Conservation (phyloP, 2,888 invertebrate genomes). For the Hipparchia sbordonii region DNA sequence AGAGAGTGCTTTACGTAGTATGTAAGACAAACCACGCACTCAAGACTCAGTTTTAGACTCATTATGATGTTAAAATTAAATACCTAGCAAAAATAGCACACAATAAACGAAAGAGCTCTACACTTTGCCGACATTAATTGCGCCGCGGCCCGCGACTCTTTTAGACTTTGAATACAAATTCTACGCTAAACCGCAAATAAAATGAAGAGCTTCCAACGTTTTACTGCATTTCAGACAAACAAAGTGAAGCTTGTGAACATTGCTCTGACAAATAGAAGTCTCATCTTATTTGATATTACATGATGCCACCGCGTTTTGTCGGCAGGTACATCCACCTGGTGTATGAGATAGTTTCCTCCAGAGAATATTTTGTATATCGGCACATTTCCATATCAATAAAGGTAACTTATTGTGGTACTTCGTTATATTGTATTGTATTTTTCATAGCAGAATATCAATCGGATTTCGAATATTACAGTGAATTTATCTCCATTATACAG, state of each 20-base stretch:
- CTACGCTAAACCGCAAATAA: background rate
- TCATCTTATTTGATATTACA: slow-evolving; percentile 19
- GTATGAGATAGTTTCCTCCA: slow-evolving; percentile 11
- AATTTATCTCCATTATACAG: too few relatives aligned
- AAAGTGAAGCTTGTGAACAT: slow-evolving; percentile 4
- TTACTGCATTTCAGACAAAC: slow-evolving; percentile 5
- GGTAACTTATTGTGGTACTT: slow-evolving; percentile 16
- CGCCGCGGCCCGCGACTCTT: background rate
- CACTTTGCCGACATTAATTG: background rate
- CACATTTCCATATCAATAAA: slow-evolving; percentile 22
- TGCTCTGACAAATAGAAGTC: slow-evolving; percentile 15
- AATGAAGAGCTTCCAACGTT: background rate
- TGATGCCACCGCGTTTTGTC: slow-evolving; percentile 18
- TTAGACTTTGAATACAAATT: slow-evolving; percentile 3
- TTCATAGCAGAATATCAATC: slow-evolving; percentile 3
- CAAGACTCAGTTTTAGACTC: background rate
- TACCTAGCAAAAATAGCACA: background rate
- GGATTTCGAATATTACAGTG: background rate
- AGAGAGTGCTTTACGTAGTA: too few relatives aligned
- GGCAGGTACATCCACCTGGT: slow-evolving; percentile 9
- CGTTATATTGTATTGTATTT: background rate
- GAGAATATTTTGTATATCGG: slow-evolving; percentile 25
- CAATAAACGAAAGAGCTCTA: background rate
- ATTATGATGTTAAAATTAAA: background rate
- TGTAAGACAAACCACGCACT: too few relatives aligned